phyloP scores from a whole-genome alignment of 2,797 vertebrate genomes.

The Hafferia zeledoni region DNA sequence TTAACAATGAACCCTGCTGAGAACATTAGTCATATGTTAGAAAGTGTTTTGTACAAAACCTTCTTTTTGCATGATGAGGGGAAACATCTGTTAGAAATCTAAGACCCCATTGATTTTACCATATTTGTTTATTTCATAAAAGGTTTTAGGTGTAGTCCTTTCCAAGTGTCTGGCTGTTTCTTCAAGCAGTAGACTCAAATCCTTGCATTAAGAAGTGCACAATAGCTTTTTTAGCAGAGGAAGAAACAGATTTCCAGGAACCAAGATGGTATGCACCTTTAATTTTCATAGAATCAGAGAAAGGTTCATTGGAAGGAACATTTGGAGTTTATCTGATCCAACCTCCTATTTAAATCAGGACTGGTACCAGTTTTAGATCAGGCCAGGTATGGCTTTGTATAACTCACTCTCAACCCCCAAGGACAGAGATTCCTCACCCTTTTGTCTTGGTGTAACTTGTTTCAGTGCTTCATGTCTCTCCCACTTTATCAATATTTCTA shows the following conservation, averaged over 20 bases:
- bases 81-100: not conserved
- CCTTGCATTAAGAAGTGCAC: not conserved
- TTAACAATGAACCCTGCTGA: conserved; percentile 23
- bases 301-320: not conserved
- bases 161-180: not conserved
- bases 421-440: not conserved
- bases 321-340: not conserved
- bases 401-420: not conserved
- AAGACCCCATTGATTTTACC: not conserved
- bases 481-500: not conserved
- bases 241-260: not conserved
- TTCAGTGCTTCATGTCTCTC: not conserved
- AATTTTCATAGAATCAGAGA: not conserved
- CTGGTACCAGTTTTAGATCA: not conserved
- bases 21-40: not conserved
- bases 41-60: not conserved
- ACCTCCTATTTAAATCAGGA: not conserved
- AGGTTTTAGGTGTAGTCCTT: not conserved
- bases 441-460: not conserved
- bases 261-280: not conserved
- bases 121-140: not conserved
- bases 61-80: not conserved
- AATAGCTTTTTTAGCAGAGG: not conserved
- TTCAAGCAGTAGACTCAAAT: not conserved
- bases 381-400: not conserved